These are phyloP conservation scores for Frankliniella fusca DNA, from an alignment of 2,888 invertebrate genomes.

Conservation along the genomic window DNA sequence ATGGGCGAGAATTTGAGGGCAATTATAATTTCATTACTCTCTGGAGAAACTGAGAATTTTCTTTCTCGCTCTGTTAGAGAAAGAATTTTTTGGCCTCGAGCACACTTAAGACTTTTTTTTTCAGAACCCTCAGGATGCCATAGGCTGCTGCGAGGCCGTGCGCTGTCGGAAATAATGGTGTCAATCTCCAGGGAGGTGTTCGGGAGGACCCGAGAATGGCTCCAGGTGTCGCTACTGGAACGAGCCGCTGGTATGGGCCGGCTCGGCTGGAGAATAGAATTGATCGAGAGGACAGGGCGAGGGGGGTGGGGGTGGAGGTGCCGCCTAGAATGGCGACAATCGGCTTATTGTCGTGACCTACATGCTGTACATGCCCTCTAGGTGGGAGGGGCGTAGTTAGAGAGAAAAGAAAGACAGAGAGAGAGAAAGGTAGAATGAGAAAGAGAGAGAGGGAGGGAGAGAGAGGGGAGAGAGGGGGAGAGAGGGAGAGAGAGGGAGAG, in stretches of 20 bases:
- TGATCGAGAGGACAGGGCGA: background rate
- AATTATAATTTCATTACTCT: too few relatives aligned
- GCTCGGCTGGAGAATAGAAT: too few relatives aligned
- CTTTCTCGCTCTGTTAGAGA: too few relatives aligned
- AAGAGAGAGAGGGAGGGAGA: background rate
- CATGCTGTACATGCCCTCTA: background rate
- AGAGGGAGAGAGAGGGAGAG: background rate
- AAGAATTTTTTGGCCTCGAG: too few relatives aligned
- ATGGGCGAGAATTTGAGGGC: too few relatives aligned
- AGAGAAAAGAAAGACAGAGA: background rate
- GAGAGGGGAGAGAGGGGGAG: background rate
- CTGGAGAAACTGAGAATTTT: too few relatives aligned
- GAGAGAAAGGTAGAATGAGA: background rate
- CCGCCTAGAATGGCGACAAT: background rate
- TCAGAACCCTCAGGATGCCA: too few relatives aligned
- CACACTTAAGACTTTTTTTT: too few relatives aligned
- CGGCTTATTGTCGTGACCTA: conserved; percentile 11
- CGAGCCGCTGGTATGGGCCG: background rate
- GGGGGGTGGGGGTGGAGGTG: background rate
- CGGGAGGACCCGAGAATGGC: background rate
- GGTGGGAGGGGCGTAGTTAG: background rate
- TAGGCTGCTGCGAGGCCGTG: too few relatives aligned
- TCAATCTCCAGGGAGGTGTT: too few relatives aligned
- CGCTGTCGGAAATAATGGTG: too few relatives aligned
- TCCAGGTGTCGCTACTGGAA: background rate